Evolutionary conservation across 2,888 invertebrate species (phyloP).

Genomic region (Shargacucullia verbasci): DNA sequence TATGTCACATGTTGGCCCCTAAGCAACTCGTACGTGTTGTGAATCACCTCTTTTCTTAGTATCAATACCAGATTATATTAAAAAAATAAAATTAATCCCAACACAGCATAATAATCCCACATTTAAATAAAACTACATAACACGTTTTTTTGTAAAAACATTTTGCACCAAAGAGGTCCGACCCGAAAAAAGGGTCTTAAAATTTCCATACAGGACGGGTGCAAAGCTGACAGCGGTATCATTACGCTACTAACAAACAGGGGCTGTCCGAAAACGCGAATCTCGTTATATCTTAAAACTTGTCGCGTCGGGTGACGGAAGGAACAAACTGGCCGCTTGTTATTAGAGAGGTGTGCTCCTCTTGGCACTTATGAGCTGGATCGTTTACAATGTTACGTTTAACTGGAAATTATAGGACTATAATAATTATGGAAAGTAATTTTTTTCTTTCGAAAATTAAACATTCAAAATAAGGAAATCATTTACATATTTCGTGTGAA

Average conservation of each 20-base stretch:
- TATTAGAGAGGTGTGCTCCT: constrained; percentile 23
- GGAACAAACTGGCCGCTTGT: constrained; percentile 41
- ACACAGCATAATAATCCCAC: neutral
- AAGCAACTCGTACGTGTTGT: too few relatives aligned
- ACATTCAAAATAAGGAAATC: too few relatives aligned
- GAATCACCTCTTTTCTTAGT: too few relatives aligned
- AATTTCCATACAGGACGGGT: constrained; percentile 28
- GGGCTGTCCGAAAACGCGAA: constrained; percentile 49
- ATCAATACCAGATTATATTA: too few relatives aligned
- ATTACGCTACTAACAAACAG: constrained; percentile 47
- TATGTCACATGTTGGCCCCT: too few relatives aligned
- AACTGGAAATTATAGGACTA: too few relatives aligned
- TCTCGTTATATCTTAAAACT: constrained; percentile 53
- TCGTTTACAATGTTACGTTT: too few relatives aligned
- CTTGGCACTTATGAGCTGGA: constrained; percentile 9
- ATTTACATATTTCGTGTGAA: too few relatives aligned
- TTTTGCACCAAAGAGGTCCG: constrained; percentile 26
- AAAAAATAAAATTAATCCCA: neutral
- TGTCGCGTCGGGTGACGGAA: constrained; percentile 42
- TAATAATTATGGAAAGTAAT: too few relatives aligned
- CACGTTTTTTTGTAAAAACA: constrained; percentile 21
- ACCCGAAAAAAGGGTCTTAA: constrained; percentile 30
- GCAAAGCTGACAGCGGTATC: constrained; percentile 41
- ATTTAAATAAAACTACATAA: constrained; percentile 2
- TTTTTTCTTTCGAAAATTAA: too few relatives aligned